A percentile compares a stretch with the other conserved stretches of the same genome.
These are phyloP conservation scores for Brachionus paranguensis DNA, from an alignment of 1,140 invertebrate species.

Conservation along the genomic window DNA sequence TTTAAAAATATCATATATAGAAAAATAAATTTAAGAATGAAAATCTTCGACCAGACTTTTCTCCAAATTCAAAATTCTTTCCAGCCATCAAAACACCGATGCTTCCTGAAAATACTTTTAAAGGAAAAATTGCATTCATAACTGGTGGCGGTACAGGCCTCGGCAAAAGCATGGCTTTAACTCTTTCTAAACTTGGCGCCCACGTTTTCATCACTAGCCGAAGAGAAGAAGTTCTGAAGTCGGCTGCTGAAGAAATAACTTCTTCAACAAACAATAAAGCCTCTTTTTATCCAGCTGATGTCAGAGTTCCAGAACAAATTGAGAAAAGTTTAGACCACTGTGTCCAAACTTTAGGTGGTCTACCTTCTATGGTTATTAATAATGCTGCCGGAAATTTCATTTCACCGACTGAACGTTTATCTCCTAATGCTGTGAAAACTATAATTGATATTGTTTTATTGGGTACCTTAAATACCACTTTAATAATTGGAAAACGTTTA, in stretches of 20 bases:
- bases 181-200: constrained; percentile 58
- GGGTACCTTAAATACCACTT: constrained; percentile 59
- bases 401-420: constrained; percentile 59
- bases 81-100: constrained; percentile 47
- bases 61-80: constrained; percentile 46
- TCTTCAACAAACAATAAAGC: constrained; percentile 56
- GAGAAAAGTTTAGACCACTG: constrained; percentile 57
- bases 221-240: constrained; percentile 57
- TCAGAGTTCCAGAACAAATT: constrained; percentile 56
- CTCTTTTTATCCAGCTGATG: constrained; percentile 53
- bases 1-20: background rate
- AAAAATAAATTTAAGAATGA: background rate
- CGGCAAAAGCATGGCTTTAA: constrained; percentile 59
- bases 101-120: constrained; percentile 51
- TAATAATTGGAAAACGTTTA: constrained; percentile 59
- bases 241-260: constrained; percentile 57
- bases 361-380: constrained; percentile 60
- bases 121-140: constrained; percentile 59
- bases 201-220: constrained; percentile 60
- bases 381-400: constrained; percentile 64
- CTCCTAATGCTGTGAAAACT: constrained; percentile 59
- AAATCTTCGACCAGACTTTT: background rate
- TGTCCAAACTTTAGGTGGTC: constrained; percentile 55
- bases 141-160: constrained; percentile 62
- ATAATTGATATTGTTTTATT: constrained; percentile 61